Conservation (phyloP, 2,888 invertebrate species). For the Andrena bucephala region DNA sequence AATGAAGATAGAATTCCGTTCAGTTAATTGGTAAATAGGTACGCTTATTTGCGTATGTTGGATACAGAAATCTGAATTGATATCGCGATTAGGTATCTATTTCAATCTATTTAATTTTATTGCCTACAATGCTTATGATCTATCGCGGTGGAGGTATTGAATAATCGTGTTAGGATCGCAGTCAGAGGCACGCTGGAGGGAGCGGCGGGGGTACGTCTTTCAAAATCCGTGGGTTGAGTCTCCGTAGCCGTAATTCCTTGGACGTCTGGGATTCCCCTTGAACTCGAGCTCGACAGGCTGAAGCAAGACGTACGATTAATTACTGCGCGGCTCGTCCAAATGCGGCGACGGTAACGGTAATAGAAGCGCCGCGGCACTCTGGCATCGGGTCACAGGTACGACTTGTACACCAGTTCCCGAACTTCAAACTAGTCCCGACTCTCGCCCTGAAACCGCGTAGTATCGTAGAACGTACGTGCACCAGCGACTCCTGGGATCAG, state of each 20-base stretch:
- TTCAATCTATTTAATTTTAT: too few species aligned
- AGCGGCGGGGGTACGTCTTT: conserved; percentile 30
- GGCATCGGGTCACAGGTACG: conserved; percentile 55
- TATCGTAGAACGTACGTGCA: conserved; percentile 46
- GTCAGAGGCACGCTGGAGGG: background rate
- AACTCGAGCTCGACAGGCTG: conserved; percentile 65
- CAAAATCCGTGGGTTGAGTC: conserved; percentile 40
- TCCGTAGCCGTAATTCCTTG: conserved; percentile 58
- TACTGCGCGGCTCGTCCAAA: conserved; percentile 62
- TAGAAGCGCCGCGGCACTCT: conserved; percentile 45
- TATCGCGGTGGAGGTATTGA: conserved; percentile 1
- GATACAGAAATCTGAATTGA: background rate
- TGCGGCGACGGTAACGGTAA: conserved; percentile 57
- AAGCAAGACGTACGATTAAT: conserved; percentile 71
- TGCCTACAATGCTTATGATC: background rate
- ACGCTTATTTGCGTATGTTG: too few species aligned
- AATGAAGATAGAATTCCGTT: too few species aligned
- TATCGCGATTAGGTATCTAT: background rate
- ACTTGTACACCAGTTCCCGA: conserved; percentile 58
- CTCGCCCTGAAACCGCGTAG: conserved; percentile 32
- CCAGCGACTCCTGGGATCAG: conserved; percentile 44
- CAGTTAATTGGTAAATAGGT: too few species aligned
- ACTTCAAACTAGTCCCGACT: conserved; percentile 54
- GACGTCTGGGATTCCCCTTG: conserved; percentile 67
- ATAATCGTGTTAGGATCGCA: conserved; percentile 32